These are phyloP conservation scores for Scyliorhinus canicula DNA, from an alignment of 2,797 vertebrate species.

Conservation along the genomic window DNA sequence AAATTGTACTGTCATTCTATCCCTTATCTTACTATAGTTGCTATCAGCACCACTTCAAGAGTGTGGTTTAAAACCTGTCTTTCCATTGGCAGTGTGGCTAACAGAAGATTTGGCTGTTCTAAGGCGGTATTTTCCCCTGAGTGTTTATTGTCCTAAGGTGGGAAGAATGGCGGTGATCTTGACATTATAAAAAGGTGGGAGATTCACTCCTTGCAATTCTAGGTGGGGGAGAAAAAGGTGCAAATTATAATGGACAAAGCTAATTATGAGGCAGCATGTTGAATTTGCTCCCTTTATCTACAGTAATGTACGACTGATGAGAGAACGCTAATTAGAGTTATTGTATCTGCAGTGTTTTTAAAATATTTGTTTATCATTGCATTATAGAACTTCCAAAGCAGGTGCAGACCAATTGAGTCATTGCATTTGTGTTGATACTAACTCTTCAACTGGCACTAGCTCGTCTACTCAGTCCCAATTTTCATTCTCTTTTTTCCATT, in stretches of 20 bases:
- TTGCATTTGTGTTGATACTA: neutral
- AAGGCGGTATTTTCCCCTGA: neutral
- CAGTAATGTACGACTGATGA: neutral
- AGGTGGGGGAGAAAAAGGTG: neutral
- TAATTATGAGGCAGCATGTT: neutral
- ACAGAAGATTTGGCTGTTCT: no score
- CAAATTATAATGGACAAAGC: neutral
- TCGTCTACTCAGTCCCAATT: neutral
- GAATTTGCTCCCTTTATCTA: neutral
- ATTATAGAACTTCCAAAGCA: neutral
- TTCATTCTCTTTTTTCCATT: neutral
- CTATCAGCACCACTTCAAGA: neutral
- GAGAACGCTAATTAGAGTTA: neutral
- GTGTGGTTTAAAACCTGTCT: neutral
- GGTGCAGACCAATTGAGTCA: neutral
- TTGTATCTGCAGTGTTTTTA: neutral
- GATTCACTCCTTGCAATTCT: neutral
- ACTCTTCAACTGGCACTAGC: neutral
- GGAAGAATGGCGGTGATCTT: neutral
- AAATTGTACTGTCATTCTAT: neutral
- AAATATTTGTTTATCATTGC: neutral
- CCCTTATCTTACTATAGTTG: neutral
- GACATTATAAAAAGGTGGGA: neutral
- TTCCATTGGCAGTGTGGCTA: neutral
- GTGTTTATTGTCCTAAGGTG: neutral